Conservation (phyloP, 2,888 invertebrate species). For the Holacanthella duospinosa region DNA sequence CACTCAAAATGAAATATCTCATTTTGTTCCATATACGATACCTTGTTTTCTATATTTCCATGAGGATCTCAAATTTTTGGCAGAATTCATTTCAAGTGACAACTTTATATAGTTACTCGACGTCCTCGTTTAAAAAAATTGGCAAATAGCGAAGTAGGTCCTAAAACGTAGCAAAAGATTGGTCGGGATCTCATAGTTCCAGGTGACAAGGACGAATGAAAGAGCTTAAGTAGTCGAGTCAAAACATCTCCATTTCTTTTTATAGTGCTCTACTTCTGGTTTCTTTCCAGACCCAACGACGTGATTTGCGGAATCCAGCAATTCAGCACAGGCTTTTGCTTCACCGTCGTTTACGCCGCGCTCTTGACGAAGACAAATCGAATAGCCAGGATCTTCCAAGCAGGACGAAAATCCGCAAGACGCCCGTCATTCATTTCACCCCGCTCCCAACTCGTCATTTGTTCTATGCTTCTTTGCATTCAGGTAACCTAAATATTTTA, state of each 20-base stretch:
- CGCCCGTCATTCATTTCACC: slow-evolving; percentile 88
- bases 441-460: slow-evolving; percentile 79
- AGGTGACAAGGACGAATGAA: slow-evolving; percentile 3
- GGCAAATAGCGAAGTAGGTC: too few species aligned
- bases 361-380: slow-evolving; percentile 94
- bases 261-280: neutral
- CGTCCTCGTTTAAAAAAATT: too few species aligned
- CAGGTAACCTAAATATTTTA: slow-evolving; percentile 53
- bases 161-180: too few species aligned
- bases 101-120: too few species aligned
- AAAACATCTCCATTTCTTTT: neutral
- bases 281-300: slow-evolving; percentile 58
- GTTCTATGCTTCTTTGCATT: slow-evolving; percentile 71
- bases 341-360: slow-evolving; percentile 94
- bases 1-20: too few species aligned
- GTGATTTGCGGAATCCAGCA: slow-evolving; percentile 81
- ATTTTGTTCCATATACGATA: too few species aligned
- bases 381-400: slow-evolving; percentile 91
- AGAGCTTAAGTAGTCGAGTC: neutral
- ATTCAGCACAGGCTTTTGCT: slow-evolving; percentile 62
- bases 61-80: too few species aligned
- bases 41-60: too few species aligned
- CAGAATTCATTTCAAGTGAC: too few species aligned
- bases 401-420: slow-evolving; percentile 89
- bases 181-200: neutral